phyloP scores from a whole-genome alignment of 2,113 vertebrate species.

The Falco punctatus region DNA sequence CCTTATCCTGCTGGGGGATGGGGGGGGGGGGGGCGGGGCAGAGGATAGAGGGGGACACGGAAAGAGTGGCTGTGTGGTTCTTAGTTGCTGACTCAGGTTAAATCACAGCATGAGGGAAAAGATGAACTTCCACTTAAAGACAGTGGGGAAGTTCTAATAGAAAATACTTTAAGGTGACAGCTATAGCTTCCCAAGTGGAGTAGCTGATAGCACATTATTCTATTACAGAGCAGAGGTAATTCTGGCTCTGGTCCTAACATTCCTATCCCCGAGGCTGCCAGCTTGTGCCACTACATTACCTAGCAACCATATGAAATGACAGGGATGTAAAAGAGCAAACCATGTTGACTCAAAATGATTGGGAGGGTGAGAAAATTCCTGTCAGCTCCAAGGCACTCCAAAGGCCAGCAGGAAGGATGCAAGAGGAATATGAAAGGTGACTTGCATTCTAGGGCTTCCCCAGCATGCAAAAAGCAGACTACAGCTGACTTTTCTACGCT shows the following conservation, averaged over 20 bases:
- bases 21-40: too few species aligned
- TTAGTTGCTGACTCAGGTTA: background rate
- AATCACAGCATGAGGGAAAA: background rate
- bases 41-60: too few species aligned
- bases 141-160: background rate
- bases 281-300: background rate
- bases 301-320: background rate
- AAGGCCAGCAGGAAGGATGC: background rate
- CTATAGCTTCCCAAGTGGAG: background rate
- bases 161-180: background rate
- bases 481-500: constrained; percentile 7
- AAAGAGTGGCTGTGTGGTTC: background rate
- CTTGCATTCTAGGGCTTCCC: background rate
- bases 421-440: background rate
- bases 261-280: background rate
- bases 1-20: background rate
- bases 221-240: background rate
- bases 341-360: background rate
- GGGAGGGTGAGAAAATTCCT: background rate
- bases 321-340: background rate
- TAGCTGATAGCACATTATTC: background rate
- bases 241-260: background rate
- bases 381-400: background rate
- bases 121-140: background rate
- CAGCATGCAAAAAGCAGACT: background rate